phyloP scores from a whole-genome alignment of 2,797 vertebrate genomes.

The Ceyx erithaca region DNA sequence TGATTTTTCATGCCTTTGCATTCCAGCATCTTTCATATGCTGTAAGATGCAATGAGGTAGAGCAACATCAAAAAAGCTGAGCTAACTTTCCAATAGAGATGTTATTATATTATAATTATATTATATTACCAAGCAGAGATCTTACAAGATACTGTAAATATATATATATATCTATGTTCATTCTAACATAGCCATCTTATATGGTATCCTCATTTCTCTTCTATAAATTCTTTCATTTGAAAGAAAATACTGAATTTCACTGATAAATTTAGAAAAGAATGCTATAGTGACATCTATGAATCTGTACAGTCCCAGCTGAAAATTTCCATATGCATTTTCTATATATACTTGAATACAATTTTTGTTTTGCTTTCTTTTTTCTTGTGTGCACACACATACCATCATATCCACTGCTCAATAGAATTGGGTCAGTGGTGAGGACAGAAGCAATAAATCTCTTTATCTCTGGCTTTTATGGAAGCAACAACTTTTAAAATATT shows the following conservation, averaged over 20 bases:
- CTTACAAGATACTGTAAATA: not conserved
- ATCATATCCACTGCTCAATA: conserved; percentile 15
- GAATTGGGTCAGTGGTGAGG: conserved; percentile 50
- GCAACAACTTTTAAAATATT: conserved; percentile 66
- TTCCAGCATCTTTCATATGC: not conserved
- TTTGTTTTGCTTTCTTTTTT: conserved; percentile 23
- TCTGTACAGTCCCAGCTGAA: not conserved
- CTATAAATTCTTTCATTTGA: not conserved
- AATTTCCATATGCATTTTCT: conserved; percentile 49
- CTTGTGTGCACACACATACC: not conserved
- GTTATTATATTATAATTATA: too few relatives aligned
- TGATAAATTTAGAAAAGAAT: not conserved
- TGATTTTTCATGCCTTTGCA: not conserved
- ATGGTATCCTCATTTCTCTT: not conserved
- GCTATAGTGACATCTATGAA: not conserved
- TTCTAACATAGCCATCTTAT: not conserved
- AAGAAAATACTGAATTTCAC: not conserved
- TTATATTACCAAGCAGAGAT: not conserved
- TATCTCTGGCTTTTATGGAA: conserved; percentile 71
- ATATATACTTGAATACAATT: not conserved
- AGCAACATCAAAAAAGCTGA: not conserved
- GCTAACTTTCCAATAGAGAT: not conserved
- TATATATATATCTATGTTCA: too few relatives aligned
- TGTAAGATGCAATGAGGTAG: accelerated
- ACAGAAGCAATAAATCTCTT: conserved; percentile 71